Evolutionary conservation across 2,113 vertebrate genomes (phyloP).

Genomic region (Pleuronectes platessa): DNA sequence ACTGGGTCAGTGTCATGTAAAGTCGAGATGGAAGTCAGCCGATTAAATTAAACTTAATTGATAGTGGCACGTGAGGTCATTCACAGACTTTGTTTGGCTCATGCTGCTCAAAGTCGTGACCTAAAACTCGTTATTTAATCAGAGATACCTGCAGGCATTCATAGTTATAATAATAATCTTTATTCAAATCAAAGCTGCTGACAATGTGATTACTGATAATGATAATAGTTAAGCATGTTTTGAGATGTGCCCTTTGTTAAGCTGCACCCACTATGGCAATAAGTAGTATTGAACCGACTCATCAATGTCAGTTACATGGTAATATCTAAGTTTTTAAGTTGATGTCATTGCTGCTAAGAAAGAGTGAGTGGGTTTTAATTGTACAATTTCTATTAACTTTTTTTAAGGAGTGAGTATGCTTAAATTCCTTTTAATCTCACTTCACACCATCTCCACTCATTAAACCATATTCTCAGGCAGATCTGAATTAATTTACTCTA

Average conservation of each 20-base stretch:
- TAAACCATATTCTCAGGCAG: no score
- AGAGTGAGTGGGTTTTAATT: no score
- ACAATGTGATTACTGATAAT: background rate
- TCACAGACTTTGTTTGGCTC: constrained; percentile 4
- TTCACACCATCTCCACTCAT: no score
- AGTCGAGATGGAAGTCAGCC: constrained; percentile 14
- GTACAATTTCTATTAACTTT: no score
- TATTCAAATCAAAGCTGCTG: constrained; percentile 9
- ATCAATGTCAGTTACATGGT: background rate
- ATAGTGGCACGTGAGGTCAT: constrained; percentile 4
- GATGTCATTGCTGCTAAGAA: background rate
- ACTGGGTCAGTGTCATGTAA: constrained; percentile 49
- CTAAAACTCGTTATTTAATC: background rate
- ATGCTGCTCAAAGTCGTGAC: background rate
- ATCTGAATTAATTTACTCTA: no score
- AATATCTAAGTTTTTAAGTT: no score
- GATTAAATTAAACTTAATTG: constrained; percentile 21
- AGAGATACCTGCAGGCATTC: background rate
- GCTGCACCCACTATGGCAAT: no score
- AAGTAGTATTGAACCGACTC: no score
- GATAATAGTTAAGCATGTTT: background rate
- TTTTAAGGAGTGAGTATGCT: background rate
- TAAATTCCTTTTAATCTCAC: background rate
- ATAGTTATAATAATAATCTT: background rate
- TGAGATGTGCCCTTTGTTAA: no score